phyloP scores from a whole-genome alignment of 2,113 vertebrate genomes.

The Myiagra hebetior region DNA sequence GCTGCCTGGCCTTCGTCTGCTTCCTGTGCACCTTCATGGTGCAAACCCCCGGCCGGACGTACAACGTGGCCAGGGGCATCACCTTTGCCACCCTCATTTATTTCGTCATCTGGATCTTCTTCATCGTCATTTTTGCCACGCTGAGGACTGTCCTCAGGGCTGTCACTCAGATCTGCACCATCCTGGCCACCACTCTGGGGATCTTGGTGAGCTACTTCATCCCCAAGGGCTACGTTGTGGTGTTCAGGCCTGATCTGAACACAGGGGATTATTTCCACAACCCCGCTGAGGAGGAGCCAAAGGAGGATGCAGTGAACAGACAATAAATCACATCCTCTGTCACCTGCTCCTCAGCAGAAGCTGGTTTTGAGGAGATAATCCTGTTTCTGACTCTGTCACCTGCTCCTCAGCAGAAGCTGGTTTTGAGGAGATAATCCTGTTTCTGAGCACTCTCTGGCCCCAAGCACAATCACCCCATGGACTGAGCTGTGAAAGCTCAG shows the following conservation, averaged over 20 bases:
- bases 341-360: not conserved
- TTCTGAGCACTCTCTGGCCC: not conserved
- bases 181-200: slow-evolving; percentile 71
- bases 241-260: slow-evolving; percentile 78
- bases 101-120: slow-evolving; percentile 81
- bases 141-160: slow-evolving; percentile 43
- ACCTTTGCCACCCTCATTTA: slow-evolving; percentile 79
- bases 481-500: not conserved
- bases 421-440: not conserved
- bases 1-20: slow-evolving; percentile 63
- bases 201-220: slow-evolving; percentile 75
- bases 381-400: not conserved
- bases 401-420: not conserved
- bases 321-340: not conserved
- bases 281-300: not conserved
- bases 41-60: slow-evolving; percentile 62
- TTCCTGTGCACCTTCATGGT: slow-evolving; percentile 91
- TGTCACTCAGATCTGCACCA: slow-evolving; percentile 69
- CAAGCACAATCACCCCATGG: not conserved
- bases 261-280: slow-evolving; percentile 72
- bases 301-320: not conserved
- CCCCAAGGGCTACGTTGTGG: slow-evolving; percentile 83
- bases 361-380: not conserved
- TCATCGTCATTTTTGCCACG: slow-evolving; percentile 76
- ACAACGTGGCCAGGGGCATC: slow-evolving; percentile 83